phyloP scores from a whole-genome alignment of 2,888 invertebrate genomes.

The Aplocera efformata region DNA sequence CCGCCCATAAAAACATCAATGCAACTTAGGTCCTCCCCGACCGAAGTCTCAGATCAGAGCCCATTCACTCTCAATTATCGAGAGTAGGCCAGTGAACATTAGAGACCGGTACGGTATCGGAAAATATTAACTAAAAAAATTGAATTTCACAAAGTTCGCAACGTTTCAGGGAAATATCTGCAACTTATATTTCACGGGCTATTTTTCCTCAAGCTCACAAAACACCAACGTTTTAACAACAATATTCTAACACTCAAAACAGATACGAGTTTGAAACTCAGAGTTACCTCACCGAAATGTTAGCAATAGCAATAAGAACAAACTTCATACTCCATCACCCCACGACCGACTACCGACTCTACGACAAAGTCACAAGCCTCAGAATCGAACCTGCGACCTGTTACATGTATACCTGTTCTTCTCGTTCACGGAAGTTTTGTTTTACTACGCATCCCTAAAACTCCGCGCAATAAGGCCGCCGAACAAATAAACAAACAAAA shows the following conservation, averaged over 20 bases:
- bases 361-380: neutral
- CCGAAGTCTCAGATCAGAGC: too few relatives aligned
- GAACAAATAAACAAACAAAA: conserved; percentile 32
- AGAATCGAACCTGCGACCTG: neutral
- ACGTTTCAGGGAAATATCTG: too few relatives aligned
- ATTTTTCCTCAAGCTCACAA: too few relatives aligned
- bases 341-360: neutral
- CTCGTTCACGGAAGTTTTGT: conserved; percentile 26
- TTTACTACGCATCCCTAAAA: conserved; percentile 28
- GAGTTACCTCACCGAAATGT: conserved; percentile 25
- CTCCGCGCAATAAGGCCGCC: conserved; percentile 26
- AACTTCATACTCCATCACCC: neutral
- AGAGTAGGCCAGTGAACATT: too few relatives aligned
- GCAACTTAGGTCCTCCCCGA: too few relatives aligned
- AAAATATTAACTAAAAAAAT: too few relatives aligned
- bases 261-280: conserved; percentile 23
- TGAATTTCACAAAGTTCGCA: too few relatives aligned
- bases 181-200: too few relatives aligned
- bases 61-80: too few relatives aligned
- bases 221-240: conserved; percentile 9
- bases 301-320: conserved; percentile 21
- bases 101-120: too few relatives aligned
- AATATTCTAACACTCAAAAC: conserved; percentile 18
- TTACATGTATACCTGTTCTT: conserved; percentile 9
- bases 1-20: too few relatives aligned